These are phyloP conservation scores for Chrysochloris asiatica DNA, from an alignment of 2,113 vertebrate genomes.

Conservation along the genomic window DNA sequence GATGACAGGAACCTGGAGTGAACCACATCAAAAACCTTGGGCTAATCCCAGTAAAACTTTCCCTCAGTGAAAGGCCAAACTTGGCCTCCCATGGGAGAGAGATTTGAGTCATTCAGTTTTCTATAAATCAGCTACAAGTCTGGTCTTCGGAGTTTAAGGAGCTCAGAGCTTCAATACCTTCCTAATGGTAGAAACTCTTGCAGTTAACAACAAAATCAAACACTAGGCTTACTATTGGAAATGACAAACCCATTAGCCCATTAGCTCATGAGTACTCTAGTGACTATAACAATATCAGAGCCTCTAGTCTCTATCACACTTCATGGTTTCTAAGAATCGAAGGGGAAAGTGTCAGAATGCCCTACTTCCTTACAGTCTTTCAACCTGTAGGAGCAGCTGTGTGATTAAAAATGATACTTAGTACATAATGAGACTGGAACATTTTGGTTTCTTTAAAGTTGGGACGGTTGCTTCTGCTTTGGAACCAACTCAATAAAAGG, in stretches of 20 bases:
- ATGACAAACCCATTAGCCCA: not conserved
- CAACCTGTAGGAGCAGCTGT: not conserved
- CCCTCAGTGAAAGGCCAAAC: not conserved
- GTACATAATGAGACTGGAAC: not conserved
- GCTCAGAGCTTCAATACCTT: not conserved
- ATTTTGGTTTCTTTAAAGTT: slow-evolving; percentile 12
- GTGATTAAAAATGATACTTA: not conserved
- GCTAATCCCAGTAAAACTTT: not conserved
- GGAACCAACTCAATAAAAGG: not conserved
- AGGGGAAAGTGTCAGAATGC: not conserved
- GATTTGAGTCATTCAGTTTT: not conserved
- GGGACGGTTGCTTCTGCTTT: not conserved
- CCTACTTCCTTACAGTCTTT: not conserved
- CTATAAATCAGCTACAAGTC: not conserved
- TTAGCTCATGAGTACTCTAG: not conserved
- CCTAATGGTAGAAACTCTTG: not conserved
- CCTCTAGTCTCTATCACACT: not conserved
- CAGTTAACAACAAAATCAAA: not conserved
- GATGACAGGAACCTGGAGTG: not conserved
- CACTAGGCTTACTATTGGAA: not conserved
- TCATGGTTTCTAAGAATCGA: not conserved
- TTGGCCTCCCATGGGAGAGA: not conserved
- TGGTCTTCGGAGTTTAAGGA: not conserved
- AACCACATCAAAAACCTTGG: not conserved
- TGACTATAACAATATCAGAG: not conserved